Evolutionary conservation across 2,113 vertebrate genomes (phyloP).

Genomic region (Epinephelus lanceolatus): DNA sequence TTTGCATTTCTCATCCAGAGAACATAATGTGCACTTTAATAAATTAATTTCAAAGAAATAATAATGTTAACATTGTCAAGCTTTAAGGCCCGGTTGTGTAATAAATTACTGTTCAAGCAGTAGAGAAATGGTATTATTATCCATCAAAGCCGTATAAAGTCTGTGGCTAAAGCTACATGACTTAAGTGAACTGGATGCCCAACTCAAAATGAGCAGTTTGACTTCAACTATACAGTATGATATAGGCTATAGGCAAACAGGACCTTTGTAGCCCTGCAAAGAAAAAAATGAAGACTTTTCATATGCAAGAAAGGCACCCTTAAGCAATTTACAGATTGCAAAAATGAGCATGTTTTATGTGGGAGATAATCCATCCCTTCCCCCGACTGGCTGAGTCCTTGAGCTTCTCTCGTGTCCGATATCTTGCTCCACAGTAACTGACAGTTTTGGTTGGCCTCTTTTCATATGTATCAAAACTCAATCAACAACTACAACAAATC

Average conservation of each 20-base stretch:
- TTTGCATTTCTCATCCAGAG: constrained; percentile 88
- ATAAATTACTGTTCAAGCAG: constrained; percentile 87
- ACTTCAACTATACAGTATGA: constrained; percentile 51
- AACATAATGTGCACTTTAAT: constrained; percentile 93
- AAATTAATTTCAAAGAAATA: constrained; percentile 92
- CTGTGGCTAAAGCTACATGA: constrained; percentile 42
- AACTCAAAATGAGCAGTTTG: constrained; percentile 49
- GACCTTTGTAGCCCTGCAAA: constrained; percentile 24
- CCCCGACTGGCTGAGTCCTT: background rate
- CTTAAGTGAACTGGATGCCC: constrained; percentile 43
- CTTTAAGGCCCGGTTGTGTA: constrained; percentile 94
- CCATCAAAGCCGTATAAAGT: constrained; percentile 50
- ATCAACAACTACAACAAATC: constrained; percentile 33
- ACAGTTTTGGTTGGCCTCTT: constrained; percentile 31
- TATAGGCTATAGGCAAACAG: constrained; percentile 58
- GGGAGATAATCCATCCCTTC: background rate
- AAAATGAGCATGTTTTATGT: constrained; percentile 26
- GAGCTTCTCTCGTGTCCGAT: constrained; percentile 12
- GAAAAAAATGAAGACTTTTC: constrained; percentile 33
- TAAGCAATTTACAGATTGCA: constrained; percentile 68
- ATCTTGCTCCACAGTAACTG: constrained; percentile 7
- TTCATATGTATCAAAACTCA: constrained; percentile 33
- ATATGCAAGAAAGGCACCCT: constrained; percentile 89
- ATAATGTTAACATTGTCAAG: constrained; percentile 89
- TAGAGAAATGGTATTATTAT: constrained; percentile 67